Evolutionary conservation across 2,888 invertebrate genomes (phyloP).

Genomic region (Leptinotarsa peninsularis): DNA sequence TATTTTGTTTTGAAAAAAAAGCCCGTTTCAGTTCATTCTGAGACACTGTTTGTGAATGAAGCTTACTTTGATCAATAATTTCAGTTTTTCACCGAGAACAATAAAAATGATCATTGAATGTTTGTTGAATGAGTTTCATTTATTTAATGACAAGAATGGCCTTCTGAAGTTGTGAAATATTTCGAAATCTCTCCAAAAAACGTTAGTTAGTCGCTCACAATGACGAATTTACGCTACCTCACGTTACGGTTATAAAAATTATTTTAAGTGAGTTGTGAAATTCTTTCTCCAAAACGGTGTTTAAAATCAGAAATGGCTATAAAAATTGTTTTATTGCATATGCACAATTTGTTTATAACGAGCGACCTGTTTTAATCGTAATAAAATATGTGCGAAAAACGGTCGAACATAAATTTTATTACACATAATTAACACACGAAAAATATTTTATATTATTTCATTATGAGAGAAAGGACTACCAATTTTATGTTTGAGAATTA

Average conservation of each 20-base stretch:
- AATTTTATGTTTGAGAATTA: neutral
- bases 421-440: neutral
- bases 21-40: too few relatives aligned
- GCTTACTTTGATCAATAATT: too few relatives aligned
- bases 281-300: neutral
- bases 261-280: neutral
- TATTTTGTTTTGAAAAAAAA: too few relatives aligned
- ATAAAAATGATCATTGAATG: too few relatives aligned
- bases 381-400: slow-evolving; percentile 11
- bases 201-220: too few relatives aligned
- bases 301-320: neutral
- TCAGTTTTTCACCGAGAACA: too few relatives aligned
- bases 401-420: slow-evolving; percentile 1
- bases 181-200: too few relatives aligned
- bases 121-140: too few relatives aligned
- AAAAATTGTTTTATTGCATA: slow-evolving; percentile 2
- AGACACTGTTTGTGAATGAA: too few relatives aligned
- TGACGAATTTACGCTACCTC: too few relatives aligned
- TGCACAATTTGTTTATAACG: neutral
- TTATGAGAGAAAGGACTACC: neutral
- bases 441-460: neutral
- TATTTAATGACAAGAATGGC: too few relatives aligned
- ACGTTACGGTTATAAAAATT: neutral
- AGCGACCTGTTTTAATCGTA: slow-evolving; percentile 3
- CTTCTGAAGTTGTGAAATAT: too few relatives aligned